Percentiles rank a stretch among this genome's conserved stretches.
Evolutionary conservation across 2,797 vertebrate genomes (phyloP).

Genomic region (Falco novaeseelandiae): DNA sequence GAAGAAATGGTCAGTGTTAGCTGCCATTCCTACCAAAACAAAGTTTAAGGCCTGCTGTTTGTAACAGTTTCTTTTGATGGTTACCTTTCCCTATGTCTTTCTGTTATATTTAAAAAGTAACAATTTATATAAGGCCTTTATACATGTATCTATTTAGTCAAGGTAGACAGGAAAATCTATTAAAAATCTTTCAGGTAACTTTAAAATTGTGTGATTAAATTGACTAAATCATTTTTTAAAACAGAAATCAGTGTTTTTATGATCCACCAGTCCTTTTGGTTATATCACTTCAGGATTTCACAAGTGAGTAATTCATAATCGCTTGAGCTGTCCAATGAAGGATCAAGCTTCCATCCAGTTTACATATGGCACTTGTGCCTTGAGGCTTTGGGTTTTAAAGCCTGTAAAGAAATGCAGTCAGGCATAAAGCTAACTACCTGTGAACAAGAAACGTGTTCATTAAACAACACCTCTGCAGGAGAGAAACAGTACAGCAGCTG

Average conservation of each 20-base stretch:
- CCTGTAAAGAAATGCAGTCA: slow-evolving; percentile 30
- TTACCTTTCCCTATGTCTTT: background rate
- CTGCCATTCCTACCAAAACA: slow-evolving; percentile 10
- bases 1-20: slow-evolving; percentile 28
- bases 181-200: background rate
- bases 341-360: background rate
- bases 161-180: background rate
- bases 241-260: background rate
- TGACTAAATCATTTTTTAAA: background rate
- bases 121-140: background rate
- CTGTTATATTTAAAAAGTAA: background rate
- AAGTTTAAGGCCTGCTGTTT: slow-evolving; percentile 1
- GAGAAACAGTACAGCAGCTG: background rate
- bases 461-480: slow-evolving; percentile 36
- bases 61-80: slow-evolving; percentile 7
- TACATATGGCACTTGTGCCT: background rate
- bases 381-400: slow-evolving; percentile 34
- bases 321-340: slow-evolving; percentile 10
- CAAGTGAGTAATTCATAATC: slow-evolving; percentile 18
- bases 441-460: slow-evolving; percentile 13
- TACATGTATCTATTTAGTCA: background rate
- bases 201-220: background rate
- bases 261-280: background rate
- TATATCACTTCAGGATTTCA: background rate
- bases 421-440: slow-evolving; percentile 11